These are phyloP conservation scores for Melanotaenia maccullochi DNA, from an alignment of 2,797 vertebrate genomes.

Conservation along the genomic window DNA sequence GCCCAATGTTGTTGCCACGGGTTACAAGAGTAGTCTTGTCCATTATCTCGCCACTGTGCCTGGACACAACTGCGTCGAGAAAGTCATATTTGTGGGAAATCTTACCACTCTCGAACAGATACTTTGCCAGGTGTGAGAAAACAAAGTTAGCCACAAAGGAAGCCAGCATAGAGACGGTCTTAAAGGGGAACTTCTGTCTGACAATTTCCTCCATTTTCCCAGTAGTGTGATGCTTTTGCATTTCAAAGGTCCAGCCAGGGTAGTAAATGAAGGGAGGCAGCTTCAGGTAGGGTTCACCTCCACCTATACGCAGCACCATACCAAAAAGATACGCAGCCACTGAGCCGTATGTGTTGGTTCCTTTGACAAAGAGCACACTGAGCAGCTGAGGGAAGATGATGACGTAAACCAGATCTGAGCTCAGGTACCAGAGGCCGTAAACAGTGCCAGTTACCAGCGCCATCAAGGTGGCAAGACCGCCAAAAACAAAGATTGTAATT, in stretches of 20 bases:
- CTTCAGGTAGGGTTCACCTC: slow-evolving; percentile 93
- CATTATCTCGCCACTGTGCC: slow-evolving; percentile 95
- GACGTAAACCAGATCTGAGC: slow-evolving; percentile 97
- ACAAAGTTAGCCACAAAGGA: slow-evolving; percentile 90
- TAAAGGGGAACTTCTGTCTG: slow-evolving; percentile 94
- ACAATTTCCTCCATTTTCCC: slow-evolving; percentile 81
- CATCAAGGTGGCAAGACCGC: slow-evolving; percentile 93
- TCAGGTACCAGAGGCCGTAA: slow-evolving; percentile 98
- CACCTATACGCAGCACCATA: slow-evolving; percentile 91
- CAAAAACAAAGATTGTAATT: slow-evolving; percentile 93
- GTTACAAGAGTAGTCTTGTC: slow-evolving; percentile 95
- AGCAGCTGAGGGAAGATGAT: slow-evolving; percentile 98
- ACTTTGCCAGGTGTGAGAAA: slow-evolving; percentile 93
- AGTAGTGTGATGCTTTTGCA: slow-evolving; percentile 74
- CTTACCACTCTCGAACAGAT: slow-evolving; percentile 94
- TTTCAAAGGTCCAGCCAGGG: slow-evolving; percentile 88
- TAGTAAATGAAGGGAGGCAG: slow-evolving; percentile 95
- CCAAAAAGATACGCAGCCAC: slow-evolving; percentile 93
- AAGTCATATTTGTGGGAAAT: slow-evolving; percentile 94
- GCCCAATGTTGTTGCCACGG: slow-evolving; percentile 90
- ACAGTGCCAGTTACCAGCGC: slow-evolving; percentile 93
- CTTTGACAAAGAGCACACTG: slow-evolving; percentile 93
- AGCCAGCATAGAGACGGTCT: slow-evolving; percentile 92
- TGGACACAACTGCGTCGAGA: slow-evolving; percentile 93
- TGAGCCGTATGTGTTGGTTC: slow-evolving; percentile 96